Conservation (phyloP, 2,888 invertebrate genomes). For the Ypsolopha sequella region DNA sequence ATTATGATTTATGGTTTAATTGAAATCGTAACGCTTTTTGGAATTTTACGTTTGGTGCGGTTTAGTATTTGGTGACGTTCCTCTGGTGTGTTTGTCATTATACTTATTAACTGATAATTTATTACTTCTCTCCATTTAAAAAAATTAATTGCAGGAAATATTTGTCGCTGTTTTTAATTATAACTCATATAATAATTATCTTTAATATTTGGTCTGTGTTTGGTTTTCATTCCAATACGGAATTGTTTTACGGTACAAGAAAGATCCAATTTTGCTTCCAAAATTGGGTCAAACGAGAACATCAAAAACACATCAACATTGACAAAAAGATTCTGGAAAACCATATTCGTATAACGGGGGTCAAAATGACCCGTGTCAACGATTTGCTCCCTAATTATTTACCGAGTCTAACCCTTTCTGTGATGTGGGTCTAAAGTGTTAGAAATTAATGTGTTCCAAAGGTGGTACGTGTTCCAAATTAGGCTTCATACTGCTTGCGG, state of each 20-base stretch:
- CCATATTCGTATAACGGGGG: constrained; percentile 7
- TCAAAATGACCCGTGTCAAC: constrained; percentile 17
- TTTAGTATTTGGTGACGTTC: too few relatives aligned
- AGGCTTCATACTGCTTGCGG: too few relatives aligned
- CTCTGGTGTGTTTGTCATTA: too few relatives aligned
- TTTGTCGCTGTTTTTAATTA: too few relatives aligned
- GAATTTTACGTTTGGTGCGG: background rate
- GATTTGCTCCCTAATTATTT: constrained; percentile 20
- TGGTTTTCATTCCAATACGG: too few relatives aligned
- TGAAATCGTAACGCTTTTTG: background rate
- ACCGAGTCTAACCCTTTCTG: background rate
- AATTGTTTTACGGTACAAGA: too few relatives aligned
- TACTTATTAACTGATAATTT: too few relatives aligned
- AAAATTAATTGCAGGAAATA: too few relatives aligned
- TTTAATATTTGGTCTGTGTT: too few relatives aligned
- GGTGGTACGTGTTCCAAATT: background rate
- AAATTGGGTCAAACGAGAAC: background rate
- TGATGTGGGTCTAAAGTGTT: constrained; percentile 32
- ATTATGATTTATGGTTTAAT: constrained; percentile 36
- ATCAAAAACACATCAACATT: background rate
- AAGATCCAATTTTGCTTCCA: too few relatives aligned
- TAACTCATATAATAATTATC: too few relatives aligned
- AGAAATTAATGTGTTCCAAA: constrained; percentile 8
- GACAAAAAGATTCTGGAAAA: background rate
- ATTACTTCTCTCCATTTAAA: too few relatives aligned